Evolutionary conservation across 2,797 vertebrate species (phyloP), one percentile per base, ranked within the genome.

Genomic region (Hippocampus kuda): DNA sequence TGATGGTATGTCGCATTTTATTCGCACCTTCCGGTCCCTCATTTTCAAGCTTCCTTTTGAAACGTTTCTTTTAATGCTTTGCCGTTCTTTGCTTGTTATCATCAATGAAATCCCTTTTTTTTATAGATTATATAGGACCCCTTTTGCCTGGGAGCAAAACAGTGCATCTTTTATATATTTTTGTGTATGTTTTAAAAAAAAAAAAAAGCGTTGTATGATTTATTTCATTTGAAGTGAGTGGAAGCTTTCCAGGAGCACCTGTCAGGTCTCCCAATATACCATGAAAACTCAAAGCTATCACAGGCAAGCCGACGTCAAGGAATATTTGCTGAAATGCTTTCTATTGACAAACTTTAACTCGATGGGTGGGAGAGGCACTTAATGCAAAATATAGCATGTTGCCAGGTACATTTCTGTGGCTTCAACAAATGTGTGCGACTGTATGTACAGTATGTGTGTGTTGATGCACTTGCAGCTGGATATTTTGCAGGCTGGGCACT

Each of bases 271-370:
- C 34, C 75, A 22, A 60, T 63, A 72, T 73, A 79, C 70, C 79
- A 60, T 70, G 68, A 81, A 79, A 84, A 13, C 69, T 44, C 10
- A 57, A 66, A 53, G 72, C 69, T 67, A 76, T 61, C 73, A 59
- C 73, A 71, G 75, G 20, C 18, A 75, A 77, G 60, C 76, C 78
- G 34, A 67, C 78, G 69, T 74, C 75, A 72, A 68, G 72, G 69
- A 82, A 75, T 75, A 63, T 86, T 86, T 83, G 81, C 80, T 66
- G 73, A 82, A 86, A 85, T 72, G 67, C 78, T 87, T 85, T 79
- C 73, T 85, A 83, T 89, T 89, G 88, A 90, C 88, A 90, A 90
- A 89, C 86, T 89, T 75, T 70, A 79, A 81, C 81, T 79, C 70
- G 72, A 75, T 75, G 75, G 79, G 79, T 70, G 77, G 84, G 79